Conservation (phyloP, 2,797 vertebrate genomes). For the Pseudopleuronectes americanus region DNA sequence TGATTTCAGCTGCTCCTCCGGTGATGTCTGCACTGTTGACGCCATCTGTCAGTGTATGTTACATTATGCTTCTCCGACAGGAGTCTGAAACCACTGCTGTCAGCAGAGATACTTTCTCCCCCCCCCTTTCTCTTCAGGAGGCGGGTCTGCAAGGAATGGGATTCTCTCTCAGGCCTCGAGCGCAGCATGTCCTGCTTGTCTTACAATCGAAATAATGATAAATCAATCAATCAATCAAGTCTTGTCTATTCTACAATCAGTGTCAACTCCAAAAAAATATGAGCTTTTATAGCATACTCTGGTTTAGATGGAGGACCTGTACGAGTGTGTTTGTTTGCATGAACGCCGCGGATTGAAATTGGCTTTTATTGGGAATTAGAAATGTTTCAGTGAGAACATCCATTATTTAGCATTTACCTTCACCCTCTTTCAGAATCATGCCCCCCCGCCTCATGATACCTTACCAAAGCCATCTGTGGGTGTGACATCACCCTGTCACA, state of each 20-base stretch:
- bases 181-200: constrained; percentile 50
- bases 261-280: constrained; percentile 36
- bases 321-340: not conserved
- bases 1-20: constrained; percentile 42
- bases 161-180: constrained; percentile 54
- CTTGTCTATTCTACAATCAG: constrained; percentile 59
- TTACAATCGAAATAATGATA: constrained; percentile 69
- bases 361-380: constrained; percentile 24
- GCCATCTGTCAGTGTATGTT: constrained; percentile 46
- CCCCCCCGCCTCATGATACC: not conserved
- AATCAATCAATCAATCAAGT: constrained; percentile 69
- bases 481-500: constrained; percentile 23
- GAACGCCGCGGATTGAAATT: constrained; percentile 25
- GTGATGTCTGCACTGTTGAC: constrained; percentile 40
- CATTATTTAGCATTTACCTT: constrained; percentile 1
- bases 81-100: constrained; percentile 47
- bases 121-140: constrained; percentile 38
- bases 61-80: constrained; percentile 50
- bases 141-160: constrained; percentile 42
- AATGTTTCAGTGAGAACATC: constrained; percentile 41
- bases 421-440: not conserved
- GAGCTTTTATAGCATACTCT: constrained; percentile 11
- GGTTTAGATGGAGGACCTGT: not conserved
- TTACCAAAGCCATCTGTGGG: constrained; percentile 60
- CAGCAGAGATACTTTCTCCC: constrained; percentile 48